phyloP scores from a whole-genome alignment of 2,113 vertebrate species.

The Mustela lutreola region DNA sequence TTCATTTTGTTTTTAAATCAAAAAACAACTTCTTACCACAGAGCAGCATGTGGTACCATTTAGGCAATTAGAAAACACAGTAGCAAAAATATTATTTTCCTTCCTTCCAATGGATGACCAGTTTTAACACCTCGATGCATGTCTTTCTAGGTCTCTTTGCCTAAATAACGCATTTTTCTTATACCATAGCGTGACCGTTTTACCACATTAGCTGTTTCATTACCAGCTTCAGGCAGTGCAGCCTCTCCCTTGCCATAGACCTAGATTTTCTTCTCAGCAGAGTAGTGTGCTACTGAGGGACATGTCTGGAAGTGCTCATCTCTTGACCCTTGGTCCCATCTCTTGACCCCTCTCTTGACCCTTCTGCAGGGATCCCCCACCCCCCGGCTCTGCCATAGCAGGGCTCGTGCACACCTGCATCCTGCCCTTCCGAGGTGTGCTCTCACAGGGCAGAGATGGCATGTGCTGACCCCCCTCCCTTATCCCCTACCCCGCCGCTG shows the following conservation, averaged over 20 bases:
- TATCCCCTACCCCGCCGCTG: accelerated
- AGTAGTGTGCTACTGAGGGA: background rate
- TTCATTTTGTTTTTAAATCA: background rate
- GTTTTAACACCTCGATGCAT: background rate
- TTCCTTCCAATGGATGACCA: background rate
- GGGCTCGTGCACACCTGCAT: background rate
- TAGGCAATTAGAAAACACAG: background rate
- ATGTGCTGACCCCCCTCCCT: background rate
- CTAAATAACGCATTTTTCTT: background rate
- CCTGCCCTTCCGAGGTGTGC: background rate
- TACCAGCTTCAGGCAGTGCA: too few relatives aligned
- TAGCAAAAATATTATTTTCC: background rate
- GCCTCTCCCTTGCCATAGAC: background rate
- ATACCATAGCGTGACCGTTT: background rate
- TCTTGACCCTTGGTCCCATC: too few relatives aligned
- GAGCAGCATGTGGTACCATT: background rate
- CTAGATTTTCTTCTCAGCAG: background rate
- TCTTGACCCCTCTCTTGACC: too few relatives aligned
- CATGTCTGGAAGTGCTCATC: too few relatives aligned
- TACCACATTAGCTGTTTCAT: too few relatives aligned
- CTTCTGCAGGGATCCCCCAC: background rate
- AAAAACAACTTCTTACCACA: background rate
- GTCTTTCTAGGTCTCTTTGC: background rate
- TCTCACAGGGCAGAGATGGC: accelerated
- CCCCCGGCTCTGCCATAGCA: background rate